Percentiles rank a stretch among this genome's conserved stretches.
These are phyloP conservation scores for Styela clava DNA, from an alignment of 23 tunicate species.

Conservation along the genomic window DNA sequence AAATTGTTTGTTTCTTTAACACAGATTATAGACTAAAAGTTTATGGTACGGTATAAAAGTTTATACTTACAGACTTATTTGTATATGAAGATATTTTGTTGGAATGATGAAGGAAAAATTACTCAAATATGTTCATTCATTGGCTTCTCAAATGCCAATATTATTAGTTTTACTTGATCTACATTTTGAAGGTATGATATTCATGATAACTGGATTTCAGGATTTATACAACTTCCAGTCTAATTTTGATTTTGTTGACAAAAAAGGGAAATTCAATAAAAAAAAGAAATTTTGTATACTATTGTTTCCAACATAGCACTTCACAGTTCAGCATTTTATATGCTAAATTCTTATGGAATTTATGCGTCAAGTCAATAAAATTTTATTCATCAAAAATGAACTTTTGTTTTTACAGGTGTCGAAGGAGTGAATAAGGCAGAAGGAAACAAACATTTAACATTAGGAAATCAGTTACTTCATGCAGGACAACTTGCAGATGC, in stretches of 20 bases:
- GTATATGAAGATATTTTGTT: too few relatives aligned
- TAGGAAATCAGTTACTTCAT: conserved; percentile 78
- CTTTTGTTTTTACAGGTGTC: conserved; percentile 40
- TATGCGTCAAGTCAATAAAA: too few relatives aligned
- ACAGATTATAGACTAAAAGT: too few relatives aligned
- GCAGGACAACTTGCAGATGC: conserved; percentile 97
- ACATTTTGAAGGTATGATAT: conserved; percentile 67
- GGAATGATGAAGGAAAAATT: conserved; percentile 20
- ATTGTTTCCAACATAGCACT: background rate
- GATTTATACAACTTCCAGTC: background rate
- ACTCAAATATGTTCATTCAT: conserved; percentile 4
- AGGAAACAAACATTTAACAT: conserved; percentile 60
- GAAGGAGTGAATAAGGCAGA: conserved; percentile 59
- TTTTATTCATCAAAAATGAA: too few relatives aligned
- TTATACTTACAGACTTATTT: too few relatives aligned
- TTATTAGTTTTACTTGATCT: conserved; percentile 60
- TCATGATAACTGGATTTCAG: background rate
- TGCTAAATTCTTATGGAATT: too few relatives aligned
- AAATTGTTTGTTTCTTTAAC: too few relatives aligned
- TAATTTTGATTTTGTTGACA: too few relatives aligned
- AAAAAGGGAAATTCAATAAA: background rate
- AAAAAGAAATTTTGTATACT: background rate
- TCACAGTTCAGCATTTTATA: background rate
- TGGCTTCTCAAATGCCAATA: conserved; percentile 65
- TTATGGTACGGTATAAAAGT: too few relatives aligned